Percentiles rank a stretch among this genome's conserved stretches.
phyloP scores from a whole-genome alignment of 2,888 invertebrate species.

The Helleia helle region DNA sequence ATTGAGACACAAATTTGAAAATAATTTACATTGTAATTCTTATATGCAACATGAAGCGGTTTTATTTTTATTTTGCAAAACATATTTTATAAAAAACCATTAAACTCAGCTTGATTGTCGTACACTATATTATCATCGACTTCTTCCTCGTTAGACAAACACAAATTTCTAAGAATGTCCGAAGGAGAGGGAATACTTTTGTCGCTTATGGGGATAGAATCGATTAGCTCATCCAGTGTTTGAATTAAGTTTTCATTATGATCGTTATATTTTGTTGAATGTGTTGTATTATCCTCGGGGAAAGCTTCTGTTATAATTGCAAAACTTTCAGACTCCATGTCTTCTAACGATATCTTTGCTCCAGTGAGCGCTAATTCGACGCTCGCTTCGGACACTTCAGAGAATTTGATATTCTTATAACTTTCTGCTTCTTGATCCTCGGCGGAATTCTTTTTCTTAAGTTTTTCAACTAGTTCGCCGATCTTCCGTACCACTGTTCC shows the following conservation, averaged over 20 bases:
- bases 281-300: slow-evolving; percentile 22
- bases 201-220: slow-evolving; percentile 42
- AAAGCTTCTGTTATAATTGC: slow-evolving; percentile 43
- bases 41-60: no score
- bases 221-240: slow-evolving; percentile 48
- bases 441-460: slow-evolving; percentile 47
- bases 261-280: slow-evolving; percentile 7
- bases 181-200: slow-evolving; percentile 78
- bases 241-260: slow-evolving; percentile 27
- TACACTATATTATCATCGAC: slow-evolving; percentile 16
- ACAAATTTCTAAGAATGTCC: slow-evolving; percentile 77
- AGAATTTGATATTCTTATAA: slow-evolving; percentile 26
- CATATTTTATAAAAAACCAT: slow-evolving; percentile 14
- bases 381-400: slow-evolving; percentile 52
- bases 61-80: no score
- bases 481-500: slow-evolving; percentile 69
- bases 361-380: slow-evolving; percentile 59
- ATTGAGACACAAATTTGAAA: no score
- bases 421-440: slow-evolving; percentile 16
- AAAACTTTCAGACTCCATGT: slow-evolving; percentile 62
- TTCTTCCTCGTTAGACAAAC: slow-evolving; percentile 66
- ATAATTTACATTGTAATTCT: no score
- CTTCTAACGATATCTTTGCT: slow-evolving; percentile 60
- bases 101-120: slow-evolving; percentile 12
- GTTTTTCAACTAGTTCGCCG: slow-evolving; percentile 63